phyloP scores from a whole-genome alignment of 1,140 invertebrate genomes.

The Platyscapa corneri region DNA sequence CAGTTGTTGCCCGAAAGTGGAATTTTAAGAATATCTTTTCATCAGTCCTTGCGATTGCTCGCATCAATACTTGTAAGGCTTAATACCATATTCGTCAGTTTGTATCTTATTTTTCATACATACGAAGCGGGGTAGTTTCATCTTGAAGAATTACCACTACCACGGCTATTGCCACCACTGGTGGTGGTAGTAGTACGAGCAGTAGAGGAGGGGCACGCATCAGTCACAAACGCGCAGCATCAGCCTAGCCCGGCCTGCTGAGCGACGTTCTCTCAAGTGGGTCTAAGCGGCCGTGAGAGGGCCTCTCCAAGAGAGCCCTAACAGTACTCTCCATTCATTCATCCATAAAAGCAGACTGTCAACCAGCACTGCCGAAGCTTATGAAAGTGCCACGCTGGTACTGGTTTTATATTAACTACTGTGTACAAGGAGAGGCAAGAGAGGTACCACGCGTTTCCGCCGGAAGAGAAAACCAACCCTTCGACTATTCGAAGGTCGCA shows the following conservation, averaged over 20 bases:
- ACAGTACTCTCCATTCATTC: conserved; percentile 75
- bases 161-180: no score
- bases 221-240: not conserved
- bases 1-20: not conserved
- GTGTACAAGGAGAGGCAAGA: conserved; percentile 6
- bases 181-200: not conserved
- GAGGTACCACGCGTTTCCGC: conserved; percentile 20
- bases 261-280: conserved; percentile 68
- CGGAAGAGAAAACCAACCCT: conserved; percentile 39
- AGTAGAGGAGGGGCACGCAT: not conserved
- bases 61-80: not conserved
- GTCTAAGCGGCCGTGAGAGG: conserved; percentile 75
- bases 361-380: conserved; percentile 47
- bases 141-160: not conserved
- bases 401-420: conserved; percentile 25
- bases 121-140: not conserved
- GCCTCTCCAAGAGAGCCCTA: conserved; percentile 74
- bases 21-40: not conserved
- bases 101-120: not conserved
- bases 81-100: not conserved
- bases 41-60: not conserved
- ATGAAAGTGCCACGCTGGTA: conserved; percentile 28
- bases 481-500: not conserved
- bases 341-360: conserved; percentile 65
- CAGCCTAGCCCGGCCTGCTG: not conserved